These are phyloP conservation scores for Lepeophtheirus nordmannii DNA, from an alignment of 2,888 invertebrate species.

Conservation along the genomic window DNA sequence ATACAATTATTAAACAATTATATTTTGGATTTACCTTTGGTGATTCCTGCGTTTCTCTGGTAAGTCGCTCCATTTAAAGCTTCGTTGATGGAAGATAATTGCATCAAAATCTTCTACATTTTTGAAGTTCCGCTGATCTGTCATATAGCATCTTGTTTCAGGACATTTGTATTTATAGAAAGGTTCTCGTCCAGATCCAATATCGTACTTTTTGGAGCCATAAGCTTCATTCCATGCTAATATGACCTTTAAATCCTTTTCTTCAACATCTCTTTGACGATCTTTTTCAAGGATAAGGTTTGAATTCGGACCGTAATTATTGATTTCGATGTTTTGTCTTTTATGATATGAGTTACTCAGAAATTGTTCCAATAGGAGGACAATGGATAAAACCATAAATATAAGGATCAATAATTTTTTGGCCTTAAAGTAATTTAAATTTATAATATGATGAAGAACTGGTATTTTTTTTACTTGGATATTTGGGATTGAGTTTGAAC, in stretches of 20 bases:
- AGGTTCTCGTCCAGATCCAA: slow-evolving; percentile 18
- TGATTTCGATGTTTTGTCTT: background rate
- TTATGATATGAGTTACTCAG: too few species aligned
- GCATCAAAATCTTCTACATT: slow-evolving; percentile 26
- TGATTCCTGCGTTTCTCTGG: background rate
- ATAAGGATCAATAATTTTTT: too few species aligned
- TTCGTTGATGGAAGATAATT: slow-evolving; percentile 27
- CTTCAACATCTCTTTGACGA: background rate
- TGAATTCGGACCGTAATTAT: background rate
- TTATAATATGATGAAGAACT: too few species aligned
- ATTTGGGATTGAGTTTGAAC: too few species aligned
- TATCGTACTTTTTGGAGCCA: slow-evolving; percentile 7
- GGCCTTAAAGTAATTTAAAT: too few species aligned
- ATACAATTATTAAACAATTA: background rate
- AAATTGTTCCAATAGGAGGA: too few species aligned
- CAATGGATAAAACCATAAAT: too few species aligned
- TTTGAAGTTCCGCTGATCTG: slow-evolving; percentile 12
- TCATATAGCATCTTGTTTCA: slow-evolving; percentile 22
- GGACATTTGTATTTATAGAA: slow-evolving; percentile 22
- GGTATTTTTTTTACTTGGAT: too few species aligned
- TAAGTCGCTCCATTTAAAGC: slow-evolving; percentile 22
- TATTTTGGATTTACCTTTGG: background rate
- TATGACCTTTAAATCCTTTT: slow-evolving; percentile 19
- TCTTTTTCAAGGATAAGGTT: background rate
- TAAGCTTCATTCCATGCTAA: slow-evolving; percentile 24